These are phyloP conservation scores for Plestiodon gilberti DNA, from an alignment of 2,113 vertebrate species.

Conservation along the genomic window DNA sequence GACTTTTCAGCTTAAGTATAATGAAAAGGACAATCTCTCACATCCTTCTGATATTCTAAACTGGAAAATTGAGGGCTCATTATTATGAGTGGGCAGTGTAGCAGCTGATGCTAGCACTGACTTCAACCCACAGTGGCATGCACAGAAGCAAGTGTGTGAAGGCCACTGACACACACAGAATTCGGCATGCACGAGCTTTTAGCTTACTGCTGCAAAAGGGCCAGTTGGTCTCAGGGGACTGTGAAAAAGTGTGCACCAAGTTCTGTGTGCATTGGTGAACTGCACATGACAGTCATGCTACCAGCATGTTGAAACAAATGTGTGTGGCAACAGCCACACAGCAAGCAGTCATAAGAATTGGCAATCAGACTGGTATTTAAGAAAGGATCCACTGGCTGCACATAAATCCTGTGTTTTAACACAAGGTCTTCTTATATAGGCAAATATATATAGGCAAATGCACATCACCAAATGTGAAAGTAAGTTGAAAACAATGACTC, in stretches of 20 bases:
- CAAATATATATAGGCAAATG: no score
- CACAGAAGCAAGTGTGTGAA: background rate
- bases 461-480: background rate
- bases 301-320: background rate
- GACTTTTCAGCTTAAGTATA: background rate
- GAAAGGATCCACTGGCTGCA: constrained; percentile 22
- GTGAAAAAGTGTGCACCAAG: background rate
- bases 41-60: background rate
- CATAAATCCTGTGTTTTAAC: background rate
- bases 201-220: background rate
- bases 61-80: background rate
- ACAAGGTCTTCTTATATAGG: background rate
- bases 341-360: background rate
- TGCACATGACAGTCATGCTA: background rate
- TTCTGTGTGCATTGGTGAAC: background rate
- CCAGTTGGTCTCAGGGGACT: background rate
- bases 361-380: background rate
- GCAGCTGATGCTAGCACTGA: background rate
- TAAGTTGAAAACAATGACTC: background rate
- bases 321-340: background rate
- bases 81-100: background rate
- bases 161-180: background rate
- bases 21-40: background rate
- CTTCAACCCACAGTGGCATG: background rate
- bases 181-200: background rate